Evolutionary conservation across 2,113 vertebrate genomes (phyloP).

Genomic region (Passerina amoena): DNA sequence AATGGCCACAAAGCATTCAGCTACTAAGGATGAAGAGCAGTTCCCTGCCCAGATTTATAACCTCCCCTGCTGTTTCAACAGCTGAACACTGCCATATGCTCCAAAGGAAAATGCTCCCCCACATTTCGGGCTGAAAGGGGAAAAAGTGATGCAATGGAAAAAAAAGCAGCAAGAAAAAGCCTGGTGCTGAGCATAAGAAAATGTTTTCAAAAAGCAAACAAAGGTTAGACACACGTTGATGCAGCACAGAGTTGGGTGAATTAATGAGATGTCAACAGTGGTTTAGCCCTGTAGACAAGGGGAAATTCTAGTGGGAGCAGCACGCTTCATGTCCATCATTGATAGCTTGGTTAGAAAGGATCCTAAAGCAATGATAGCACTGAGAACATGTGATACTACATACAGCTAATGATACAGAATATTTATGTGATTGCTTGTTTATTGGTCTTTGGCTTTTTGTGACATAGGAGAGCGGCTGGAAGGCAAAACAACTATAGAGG

Average conservation of each 20-base stretch:
- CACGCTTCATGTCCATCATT: neutral
- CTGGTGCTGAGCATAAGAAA: neutral
- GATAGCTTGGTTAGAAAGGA: neutral
- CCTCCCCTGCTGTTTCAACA: slow-evolving; percentile 16
- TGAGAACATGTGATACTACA: neutral
- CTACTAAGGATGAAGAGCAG: neutral
- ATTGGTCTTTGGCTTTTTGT: neutral
- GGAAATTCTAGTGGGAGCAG: neutral
- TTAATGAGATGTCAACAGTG: neutral
- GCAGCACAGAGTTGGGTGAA: neutral
- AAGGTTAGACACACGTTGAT: neutral
- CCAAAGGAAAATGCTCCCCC: slow-evolving; percentile 13
- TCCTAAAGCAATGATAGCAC: neutral
- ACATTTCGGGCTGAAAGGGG: neutral
- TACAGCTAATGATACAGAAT: neutral
- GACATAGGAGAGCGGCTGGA: neutral
- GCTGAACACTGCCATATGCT: neutral
- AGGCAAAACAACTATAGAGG: neutral
- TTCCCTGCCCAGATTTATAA: slow-evolving; percentile 17
- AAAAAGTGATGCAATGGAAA: neutral
- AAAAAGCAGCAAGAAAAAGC: neutral
- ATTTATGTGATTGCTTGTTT: neutral
- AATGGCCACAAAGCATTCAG: neutral
- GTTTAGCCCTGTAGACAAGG: neutral
- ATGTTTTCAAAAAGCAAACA: neutral